phyloP scores from a whole-genome alignment of 2,888 invertebrate species.

The Pteria penguin region DNA sequence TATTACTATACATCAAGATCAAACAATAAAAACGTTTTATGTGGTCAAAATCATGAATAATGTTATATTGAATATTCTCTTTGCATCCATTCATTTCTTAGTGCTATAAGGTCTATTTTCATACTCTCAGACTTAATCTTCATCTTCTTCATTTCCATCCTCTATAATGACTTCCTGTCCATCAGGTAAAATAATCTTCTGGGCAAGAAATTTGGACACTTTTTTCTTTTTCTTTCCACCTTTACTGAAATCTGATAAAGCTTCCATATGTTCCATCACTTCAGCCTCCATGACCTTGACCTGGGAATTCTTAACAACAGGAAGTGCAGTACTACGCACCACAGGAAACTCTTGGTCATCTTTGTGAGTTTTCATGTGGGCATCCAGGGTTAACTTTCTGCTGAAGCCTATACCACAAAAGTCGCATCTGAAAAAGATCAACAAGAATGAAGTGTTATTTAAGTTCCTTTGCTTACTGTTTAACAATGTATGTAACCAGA shows the following conservation, averaged over 20 bases:
- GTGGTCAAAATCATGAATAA: too few species aligned
- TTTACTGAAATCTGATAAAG: slow-evolving; percentile 4
- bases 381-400: slow-evolving; percentile 34
- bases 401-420: slow-evolving; percentile 48
- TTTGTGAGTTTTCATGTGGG: slow-evolving; percentile 39
- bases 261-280: slow-evolving; percentile 30
- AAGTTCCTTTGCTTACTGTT: too few species aligned
- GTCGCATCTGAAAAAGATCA: slow-evolving; percentile 48
- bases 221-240: neutral
- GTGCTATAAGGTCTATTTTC: too few species aligned
- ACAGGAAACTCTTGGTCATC: slow-evolving; percentile 27
- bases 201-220: neutral
- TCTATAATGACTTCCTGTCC: slow-evolving; percentile 20
- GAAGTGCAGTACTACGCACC: slow-evolving; percentile 9
- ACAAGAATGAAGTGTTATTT: too few species aligned
- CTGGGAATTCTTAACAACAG: neutral
- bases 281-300: slow-evolving; percentile 32
- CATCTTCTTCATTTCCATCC: slow-evolving; percentile 1
- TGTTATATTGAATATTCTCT: too few species aligned
- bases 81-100: too few species aligned
- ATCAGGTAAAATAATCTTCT: slow-evolving; percentile 1
- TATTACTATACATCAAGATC: too few species aligned
- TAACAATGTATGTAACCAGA: too few species aligned
- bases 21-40: too few species aligned
- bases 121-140: too few species aligned